These are phyloP conservation scores for Poecilia latipinna DNA, from an alignment of 2,113 vertebrate species.

Conservation along the genomic window DNA sequence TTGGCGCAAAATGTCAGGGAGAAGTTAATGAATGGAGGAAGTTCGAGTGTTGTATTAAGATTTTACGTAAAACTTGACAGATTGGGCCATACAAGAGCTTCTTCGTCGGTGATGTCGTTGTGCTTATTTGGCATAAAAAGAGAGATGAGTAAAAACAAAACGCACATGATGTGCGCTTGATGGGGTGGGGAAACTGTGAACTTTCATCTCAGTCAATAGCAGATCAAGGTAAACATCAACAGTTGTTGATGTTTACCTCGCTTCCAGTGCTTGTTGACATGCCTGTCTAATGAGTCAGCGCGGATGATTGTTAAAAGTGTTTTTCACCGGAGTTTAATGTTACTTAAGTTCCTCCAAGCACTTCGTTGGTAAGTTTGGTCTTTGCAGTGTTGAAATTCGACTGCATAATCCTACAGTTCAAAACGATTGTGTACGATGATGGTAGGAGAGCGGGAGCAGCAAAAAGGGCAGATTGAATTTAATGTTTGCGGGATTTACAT, in stretches of 20 bases:
- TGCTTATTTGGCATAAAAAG: not conserved
- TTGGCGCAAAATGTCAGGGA: not conserved
- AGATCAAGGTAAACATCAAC: not conserved
- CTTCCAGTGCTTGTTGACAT: not conserved
- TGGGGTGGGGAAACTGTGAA: not conserved
- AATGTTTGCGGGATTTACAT: too few relatives aligned
- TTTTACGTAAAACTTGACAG: constrained; percentile 17
- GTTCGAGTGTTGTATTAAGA: constrained; percentile 10
- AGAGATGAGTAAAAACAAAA: not conserved
- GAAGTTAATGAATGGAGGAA: constrained; percentile 16
- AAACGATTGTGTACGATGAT: not conserved
- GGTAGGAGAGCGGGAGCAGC: too few relatives aligned
- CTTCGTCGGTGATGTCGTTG: too few relatives aligned
- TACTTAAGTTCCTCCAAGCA: too few relatives aligned
- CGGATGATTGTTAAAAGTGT: not conserved
- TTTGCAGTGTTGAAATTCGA: not conserved
- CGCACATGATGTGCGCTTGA: not conserved
- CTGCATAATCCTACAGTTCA: not conserved
- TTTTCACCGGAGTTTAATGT: not conserved
- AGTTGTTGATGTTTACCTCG: not conserved
- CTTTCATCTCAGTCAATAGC: not conserved
- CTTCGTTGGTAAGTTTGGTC: not conserved
- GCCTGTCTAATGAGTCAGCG: not conserved
- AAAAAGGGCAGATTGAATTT: not conserved
- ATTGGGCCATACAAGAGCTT: not conserved